Percentiles rank a stretch among this genome's conserved stretches.
phyloP scores from a whole-genome alignment of 2,888 invertebrate species.

The Chrysolina oricalcia region DNA sequence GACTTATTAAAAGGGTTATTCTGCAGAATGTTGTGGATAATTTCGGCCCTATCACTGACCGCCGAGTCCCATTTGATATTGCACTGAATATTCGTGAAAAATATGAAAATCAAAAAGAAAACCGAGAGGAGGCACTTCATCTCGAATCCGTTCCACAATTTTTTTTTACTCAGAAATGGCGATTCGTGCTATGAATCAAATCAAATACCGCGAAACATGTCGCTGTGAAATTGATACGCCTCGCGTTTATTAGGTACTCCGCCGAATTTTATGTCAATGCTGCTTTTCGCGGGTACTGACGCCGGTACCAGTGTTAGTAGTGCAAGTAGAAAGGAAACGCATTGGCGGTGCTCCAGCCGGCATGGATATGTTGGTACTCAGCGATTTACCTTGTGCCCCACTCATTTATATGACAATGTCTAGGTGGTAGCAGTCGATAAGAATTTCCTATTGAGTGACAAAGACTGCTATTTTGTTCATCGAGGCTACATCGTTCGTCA shows the following conservation, averaged over 20 bases:
- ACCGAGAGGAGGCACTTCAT: conserved; percentile 18
- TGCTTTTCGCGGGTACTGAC: conserved; percentile 25
- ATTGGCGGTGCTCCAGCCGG: neutral
- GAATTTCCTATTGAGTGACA: neutral
- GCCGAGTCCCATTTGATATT: conserved; percentile 14
- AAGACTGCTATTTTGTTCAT: neutral
- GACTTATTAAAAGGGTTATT: conserved; percentile 15
- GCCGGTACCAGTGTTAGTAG: neutral
- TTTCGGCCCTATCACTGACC: neutral
- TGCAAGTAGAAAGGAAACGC: neutral
- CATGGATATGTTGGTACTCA: conserved; percentile 10
- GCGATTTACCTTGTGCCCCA: conserved; percentile 27
- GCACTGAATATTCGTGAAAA: conserved; percentile 23
- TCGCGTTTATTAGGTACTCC: neutral
- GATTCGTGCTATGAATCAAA: neutral
- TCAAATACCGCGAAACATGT: conserved; percentile 5
- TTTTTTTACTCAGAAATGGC: neutral
- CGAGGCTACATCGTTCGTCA: neutral
- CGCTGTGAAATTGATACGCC: neutral
- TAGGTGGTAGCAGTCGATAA: neutral
- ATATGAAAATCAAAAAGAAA: conserved; percentile 18
- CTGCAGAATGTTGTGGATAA: neutral
- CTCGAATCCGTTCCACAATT: neutral
- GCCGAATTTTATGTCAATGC: conserved; percentile 9
- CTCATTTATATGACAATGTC: conserved; percentile 1